These are phyloP conservation scores for Malurus leucopterus DNA, from an alignment of 2,797 vertebrate genomes.

Conservation along the genomic window DNA sequence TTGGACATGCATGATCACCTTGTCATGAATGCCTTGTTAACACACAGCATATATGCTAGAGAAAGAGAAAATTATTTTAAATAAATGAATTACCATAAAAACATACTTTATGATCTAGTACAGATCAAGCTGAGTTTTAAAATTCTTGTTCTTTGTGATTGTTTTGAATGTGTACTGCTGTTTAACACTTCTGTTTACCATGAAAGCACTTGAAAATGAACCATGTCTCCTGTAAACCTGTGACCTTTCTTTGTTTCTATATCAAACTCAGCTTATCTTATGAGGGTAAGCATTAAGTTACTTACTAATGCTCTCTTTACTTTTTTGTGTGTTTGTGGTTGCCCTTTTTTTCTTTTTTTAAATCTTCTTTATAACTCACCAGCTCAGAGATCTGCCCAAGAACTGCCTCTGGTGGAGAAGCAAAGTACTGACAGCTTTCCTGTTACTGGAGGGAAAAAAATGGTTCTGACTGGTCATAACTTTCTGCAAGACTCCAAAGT, in stretches of 20 bases:
- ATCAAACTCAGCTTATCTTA: not conserved
- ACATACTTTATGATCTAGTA: not conserved
- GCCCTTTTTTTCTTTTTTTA: not conserved
- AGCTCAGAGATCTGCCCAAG: conserved; percentile 97
- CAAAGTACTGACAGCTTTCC: conserved; percentile 89
- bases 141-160: not conserved
- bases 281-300: not conserved
- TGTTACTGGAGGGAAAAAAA: conserved; percentile 87
- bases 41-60: not conserved
- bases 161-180: not conserved
- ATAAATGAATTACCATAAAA: not conserved
- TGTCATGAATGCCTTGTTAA: not conserved
- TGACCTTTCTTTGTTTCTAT: conserved; percentile 11
- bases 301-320: not conserved
- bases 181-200: not conserved
- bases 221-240: not conserved
- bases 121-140: not conserved
- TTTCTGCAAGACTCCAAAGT: conserved; percentile 97
- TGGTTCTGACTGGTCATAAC: conserved; percentile 92
- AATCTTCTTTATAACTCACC: not conserved
- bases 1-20: not conserved
- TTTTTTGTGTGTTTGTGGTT: not conserved
- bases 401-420: conserved; percentile 96
- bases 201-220: not conserved
- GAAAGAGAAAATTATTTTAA: not conserved